Conservation (phyloP, 2,797 vertebrate genomes). For the Xenopus petersii region DNA sequence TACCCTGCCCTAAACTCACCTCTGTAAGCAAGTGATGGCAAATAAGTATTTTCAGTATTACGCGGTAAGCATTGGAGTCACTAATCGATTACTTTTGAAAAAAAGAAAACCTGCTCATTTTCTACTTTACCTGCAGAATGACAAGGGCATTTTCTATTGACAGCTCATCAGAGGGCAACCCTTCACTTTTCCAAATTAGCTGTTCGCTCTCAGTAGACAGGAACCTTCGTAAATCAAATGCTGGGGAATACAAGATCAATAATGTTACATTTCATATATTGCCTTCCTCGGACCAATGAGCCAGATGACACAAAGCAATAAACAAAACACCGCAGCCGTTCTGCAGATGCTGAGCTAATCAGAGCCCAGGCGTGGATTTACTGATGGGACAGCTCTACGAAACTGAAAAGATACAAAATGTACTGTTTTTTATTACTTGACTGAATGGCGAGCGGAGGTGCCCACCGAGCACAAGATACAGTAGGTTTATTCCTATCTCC, state of each 20-base stretch:
- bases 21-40: too few species aligned
- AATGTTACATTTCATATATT: constrained; percentile 15
- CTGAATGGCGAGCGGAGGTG: background rate
- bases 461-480: background rate
- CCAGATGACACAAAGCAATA: background rate
- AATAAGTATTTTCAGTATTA: too few species aligned
- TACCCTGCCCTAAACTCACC: too few species aligned
- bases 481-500: background rate
- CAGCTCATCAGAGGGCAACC: constrained; percentile 92
- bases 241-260: constrained; percentile 62
- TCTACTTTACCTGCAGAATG: constrained; percentile 83
- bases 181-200: constrained; percentile 96
- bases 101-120: background rate
- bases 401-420: background rate
- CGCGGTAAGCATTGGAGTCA: too few species aligned
- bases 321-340: background rate
- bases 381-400: background rate
- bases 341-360: background rate
- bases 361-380: background rate
- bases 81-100: too few species aligned
- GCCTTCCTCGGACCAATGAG: background rate
- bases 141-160: constrained; percentile 97
- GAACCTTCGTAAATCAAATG: constrained; percentile 87
- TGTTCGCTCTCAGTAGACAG: constrained; percentile 94
- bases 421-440: background rate